Percentiles rank a stretch among this genome's conserved stretches.
These are phyloP conservation scores for Chionomys nivalis DNA, from an alignment of 2,113 vertebrate genomes.

Conservation along the genomic window DNA sequence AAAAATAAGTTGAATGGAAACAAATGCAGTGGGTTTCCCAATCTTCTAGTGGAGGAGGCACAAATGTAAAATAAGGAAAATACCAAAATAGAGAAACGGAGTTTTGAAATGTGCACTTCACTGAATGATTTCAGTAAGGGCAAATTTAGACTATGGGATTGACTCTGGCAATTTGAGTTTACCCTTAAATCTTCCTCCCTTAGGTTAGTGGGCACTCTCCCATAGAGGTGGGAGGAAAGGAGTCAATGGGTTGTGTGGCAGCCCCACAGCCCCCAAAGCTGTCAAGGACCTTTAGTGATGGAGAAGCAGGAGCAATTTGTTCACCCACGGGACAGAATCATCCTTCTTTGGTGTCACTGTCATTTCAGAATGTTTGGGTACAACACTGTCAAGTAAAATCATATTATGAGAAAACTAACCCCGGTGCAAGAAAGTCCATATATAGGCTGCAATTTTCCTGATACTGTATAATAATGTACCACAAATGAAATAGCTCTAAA, in stretches of 20 bases:
- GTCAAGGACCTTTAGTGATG: background rate
- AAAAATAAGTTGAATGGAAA: conserved; percentile 78
- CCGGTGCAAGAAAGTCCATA: background rate
- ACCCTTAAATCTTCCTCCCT: background rate
- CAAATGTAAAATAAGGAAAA: conserved; percentile 30
- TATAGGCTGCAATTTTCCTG: background rate
- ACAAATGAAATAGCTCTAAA: background rate
- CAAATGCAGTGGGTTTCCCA: conserved; percentile 62
- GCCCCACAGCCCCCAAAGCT: background rate
- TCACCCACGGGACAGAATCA: background rate
- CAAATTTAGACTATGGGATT: background rate
- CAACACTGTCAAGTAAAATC: background rate
- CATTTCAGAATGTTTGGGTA: background rate
- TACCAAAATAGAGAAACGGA: conserved; percentile 33
- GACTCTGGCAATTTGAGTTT: background rate
- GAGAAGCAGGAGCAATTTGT: background rate
- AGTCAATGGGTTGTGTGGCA: no score
- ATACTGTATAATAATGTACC: background rate
- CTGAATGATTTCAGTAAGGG: background rate
- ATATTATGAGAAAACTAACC: background rate
- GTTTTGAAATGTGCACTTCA: background rate
- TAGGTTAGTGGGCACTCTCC: background rate
- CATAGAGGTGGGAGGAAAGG: background rate
- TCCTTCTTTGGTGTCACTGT: background rate
- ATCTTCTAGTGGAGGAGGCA: conserved; percentile 24